Percentiles rank a stretch among this genome's conserved stretches.
Evolutionary conservation across 2,797 vertebrate genomes (phyloP).

Genomic region (Muraenolepis orangiensis): DNA sequence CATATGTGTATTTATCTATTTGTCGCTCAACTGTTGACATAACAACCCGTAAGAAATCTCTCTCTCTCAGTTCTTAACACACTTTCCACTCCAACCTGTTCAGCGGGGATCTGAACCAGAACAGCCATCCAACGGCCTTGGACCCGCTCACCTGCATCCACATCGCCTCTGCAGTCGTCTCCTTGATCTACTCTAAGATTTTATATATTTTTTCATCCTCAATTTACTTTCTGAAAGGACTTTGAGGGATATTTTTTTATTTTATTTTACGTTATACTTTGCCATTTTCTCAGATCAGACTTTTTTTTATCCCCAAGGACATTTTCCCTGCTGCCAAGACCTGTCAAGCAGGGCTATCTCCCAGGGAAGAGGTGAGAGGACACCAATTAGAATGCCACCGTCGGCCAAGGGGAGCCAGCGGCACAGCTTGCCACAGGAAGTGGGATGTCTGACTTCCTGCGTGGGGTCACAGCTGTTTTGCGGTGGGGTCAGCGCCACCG

Average conservation of each 20-base stretch:
- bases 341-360: constrained; percentile 89
- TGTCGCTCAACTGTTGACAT: too few species aligned
- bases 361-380: constrained; percentile 90
- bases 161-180: constrained; percentile 44
- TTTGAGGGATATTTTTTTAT: constrained; percentile 56
- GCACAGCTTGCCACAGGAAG: constrained; percentile 91
- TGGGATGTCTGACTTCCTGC: constrained; percentile 82
- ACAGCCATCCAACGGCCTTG: constrained; percentile 75
- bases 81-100: neutral
- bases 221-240: constrained; percentile 71
- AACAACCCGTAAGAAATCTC: too few species aligned
- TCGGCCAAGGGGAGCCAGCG: constrained; percentile 84
- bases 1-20: too few species aligned
- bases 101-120: constrained; percentile 36
- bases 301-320: constrained; percentile 87
- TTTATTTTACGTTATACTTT: constrained; percentile 73
- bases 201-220: constrained; percentile 60
- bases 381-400: constrained; percentile 95
- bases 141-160: constrained; percentile 72
- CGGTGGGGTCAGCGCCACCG: constrained; percentile 71
- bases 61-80: neutral
- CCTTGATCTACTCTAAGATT: constrained; percentile 61
- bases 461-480: constrained; percentile 89
- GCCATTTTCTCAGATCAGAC: constrained; percentile 81
- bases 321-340: constrained; percentile 91